Conservation (phyloP, 2,113 vertebrate species). For the Fregata magnificens region DNA sequence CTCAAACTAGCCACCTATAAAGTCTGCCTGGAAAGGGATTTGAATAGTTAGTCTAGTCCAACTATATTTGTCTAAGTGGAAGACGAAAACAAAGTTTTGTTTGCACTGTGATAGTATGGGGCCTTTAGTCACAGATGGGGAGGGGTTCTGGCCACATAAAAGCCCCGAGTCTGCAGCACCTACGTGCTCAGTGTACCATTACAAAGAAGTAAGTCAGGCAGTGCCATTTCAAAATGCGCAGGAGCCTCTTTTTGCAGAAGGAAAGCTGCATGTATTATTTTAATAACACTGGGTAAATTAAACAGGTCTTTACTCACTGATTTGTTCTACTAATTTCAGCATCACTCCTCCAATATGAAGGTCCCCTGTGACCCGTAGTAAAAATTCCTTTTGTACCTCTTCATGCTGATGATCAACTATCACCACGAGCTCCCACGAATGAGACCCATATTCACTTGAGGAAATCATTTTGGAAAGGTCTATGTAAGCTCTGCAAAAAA, state of each 20-base stretch:
- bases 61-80: background rate
- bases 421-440: constrained; percentile 90
- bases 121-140: background rate
- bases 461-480: constrained; percentile 74
- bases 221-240: background rate
- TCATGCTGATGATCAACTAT: constrained; percentile 80
- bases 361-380: constrained; percentile 85
- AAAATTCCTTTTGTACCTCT: constrained; percentile 66
- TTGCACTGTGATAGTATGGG: background rate
- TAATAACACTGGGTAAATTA: background rate
- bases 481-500: background rate
- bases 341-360: constrained; percentile 95
- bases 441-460: constrained; percentile 74
- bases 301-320: constrained; percentile 81
- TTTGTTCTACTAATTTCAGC: constrained; percentile 93
- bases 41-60: background rate
- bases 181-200: accelerated
- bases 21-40: background rate
- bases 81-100: background rate
- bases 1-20: background rate
- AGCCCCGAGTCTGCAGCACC: background rate
- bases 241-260: background rate
- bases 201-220: background rate
- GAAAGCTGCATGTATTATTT: background rate
- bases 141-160: background rate